Evolutionary conservation across 2,888 invertebrate genomes (phyloP).

Genomic region (Acronicta leporina): DNA sequence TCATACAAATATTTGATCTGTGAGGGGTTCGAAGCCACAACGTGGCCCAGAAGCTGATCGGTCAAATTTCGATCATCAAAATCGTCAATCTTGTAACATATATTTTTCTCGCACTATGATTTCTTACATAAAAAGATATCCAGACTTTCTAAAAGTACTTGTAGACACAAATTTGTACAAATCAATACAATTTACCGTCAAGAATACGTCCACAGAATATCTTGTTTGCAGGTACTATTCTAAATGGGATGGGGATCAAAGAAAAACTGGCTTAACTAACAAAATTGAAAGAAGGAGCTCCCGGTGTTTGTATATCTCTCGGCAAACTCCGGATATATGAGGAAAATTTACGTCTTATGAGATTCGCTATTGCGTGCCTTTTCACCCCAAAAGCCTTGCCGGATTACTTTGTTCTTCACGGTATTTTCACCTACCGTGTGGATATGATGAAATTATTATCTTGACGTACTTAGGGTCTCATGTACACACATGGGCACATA

Average conservation of each 20-base stretch:
- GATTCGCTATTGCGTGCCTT: slow-evolving; percentile 5
- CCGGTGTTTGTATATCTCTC: slow-evolving; percentile 33
- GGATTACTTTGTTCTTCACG: slow-evolving; percentile 8
- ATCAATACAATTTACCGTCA: no score
- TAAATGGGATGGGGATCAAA: slow-evolving; percentile 5
- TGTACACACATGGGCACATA: no score
- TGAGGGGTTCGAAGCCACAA: no score
- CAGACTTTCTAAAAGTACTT: no score
- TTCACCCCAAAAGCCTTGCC: slow-evolving; percentile 4
- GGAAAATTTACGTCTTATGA: slow-evolving; percentile 33
- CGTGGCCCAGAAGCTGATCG: no score
- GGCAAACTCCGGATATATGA: slow-evolving; percentile 12
- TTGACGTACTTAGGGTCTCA: no score
- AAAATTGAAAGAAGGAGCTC: slow-evolving; percentile 27
- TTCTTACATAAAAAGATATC: no score
- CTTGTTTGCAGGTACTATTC: neutral
- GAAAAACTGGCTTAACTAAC: slow-evolving; percentile 27
- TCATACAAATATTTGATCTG: no score
- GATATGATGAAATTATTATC: neutral
- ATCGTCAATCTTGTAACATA: no score
- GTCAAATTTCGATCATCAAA: no score
- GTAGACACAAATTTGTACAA: no score
- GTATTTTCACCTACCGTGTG: slow-evolving; percentile 13
- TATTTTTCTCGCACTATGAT: no score
- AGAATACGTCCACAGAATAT: neutral